phyloP scores from a whole-genome alignment of 2,888 invertebrate genomes.

The Periphyllus acericola region DNA sequence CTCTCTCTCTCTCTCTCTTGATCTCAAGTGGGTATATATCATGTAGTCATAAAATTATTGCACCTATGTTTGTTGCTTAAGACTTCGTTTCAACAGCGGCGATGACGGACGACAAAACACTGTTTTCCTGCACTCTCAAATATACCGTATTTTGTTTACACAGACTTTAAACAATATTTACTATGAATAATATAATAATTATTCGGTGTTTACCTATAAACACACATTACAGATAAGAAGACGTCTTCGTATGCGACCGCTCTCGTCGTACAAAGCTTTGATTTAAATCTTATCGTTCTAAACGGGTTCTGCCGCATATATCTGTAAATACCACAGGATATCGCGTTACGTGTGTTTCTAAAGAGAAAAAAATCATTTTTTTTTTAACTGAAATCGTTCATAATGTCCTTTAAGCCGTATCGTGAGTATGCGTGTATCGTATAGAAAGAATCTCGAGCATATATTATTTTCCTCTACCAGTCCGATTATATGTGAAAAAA shows the following conservation, averaged over 20 bases:
- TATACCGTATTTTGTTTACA: slow-evolving; percentile 20
- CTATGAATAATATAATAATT: neutral
- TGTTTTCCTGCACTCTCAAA: neutral
- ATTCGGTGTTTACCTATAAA: neutral
- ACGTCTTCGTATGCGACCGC: neutral
- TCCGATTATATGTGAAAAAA: too few relatives aligned
- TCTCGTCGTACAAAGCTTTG: slow-evolving; percentile 18
- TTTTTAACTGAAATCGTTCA: neutral
- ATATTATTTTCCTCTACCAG: too few relatives aligned
- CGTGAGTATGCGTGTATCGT: too few relatives aligned
- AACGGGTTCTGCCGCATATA: neutral
- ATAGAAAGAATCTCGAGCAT: too few relatives aligned
- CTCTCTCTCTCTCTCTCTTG: neutral
- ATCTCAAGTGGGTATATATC: neutral
- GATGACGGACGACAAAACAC: neutral
- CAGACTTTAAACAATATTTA: slow-evolving; percentile 33
- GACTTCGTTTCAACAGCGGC: neutral
- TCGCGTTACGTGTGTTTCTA: neutral
- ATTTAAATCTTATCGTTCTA: slow-evolving; percentile 36
- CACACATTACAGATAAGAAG: slow-evolving; percentile 18
- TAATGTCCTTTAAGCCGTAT: too few relatives aligned
- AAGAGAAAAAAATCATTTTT: neutral
- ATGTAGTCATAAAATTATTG: slow-evolving; percentile 12
- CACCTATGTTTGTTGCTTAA: neutral
- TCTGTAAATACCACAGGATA: neutral